These are phyloP conservation scores for Gymnorhina tibicen DNA, from an alignment of 2,113 vertebrate species.

Conservation along the genomic window DNA sequence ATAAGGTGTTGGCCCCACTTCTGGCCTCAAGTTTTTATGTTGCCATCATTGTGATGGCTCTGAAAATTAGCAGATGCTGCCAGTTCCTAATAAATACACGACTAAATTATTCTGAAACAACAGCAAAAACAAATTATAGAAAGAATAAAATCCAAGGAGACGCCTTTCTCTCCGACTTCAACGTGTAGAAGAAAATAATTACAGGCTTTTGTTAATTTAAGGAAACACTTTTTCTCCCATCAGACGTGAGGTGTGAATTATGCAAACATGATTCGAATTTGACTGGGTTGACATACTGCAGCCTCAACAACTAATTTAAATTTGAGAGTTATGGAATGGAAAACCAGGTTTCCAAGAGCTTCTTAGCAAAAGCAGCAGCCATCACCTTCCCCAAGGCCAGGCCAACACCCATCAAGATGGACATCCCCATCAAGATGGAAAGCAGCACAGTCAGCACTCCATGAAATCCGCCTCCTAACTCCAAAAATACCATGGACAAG, in stretches of 20 bases:
- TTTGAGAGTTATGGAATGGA: constrained; percentile 29
- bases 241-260: constrained; percentile 71
- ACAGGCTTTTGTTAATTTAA: constrained; percentile 73
- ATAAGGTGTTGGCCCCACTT: constrained; percentile 27
- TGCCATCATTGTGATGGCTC: not conserved
- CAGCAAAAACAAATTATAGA: constrained; percentile 38
- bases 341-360: constrained; percentile 13
- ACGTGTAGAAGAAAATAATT: constrained; percentile 51
- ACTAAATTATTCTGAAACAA: constrained; percentile 39
- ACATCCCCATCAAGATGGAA: not conserved
- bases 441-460: not conserved
- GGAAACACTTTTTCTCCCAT: constrained; percentile 65
- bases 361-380: not conserved
- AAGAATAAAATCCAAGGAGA: constrained; percentile 10
- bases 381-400: not conserved
- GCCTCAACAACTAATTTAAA: constrained; percentile 52
- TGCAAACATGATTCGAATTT: constrained; percentile 63
- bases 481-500: not conserved
- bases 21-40: constrained; percentile 27
- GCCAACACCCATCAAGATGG: not conserved
- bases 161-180: constrained; percentile 30
- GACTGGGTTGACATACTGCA: constrained; percentile 59
- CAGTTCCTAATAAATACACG: constrained; percentile 7
- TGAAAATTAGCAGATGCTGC: constrained; percentile 50
- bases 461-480: not conserved